Evolutionary conservation across 1,140 invertebrate genomes (phyloP).

Genomic region (Drepana arcuata): DNA sequence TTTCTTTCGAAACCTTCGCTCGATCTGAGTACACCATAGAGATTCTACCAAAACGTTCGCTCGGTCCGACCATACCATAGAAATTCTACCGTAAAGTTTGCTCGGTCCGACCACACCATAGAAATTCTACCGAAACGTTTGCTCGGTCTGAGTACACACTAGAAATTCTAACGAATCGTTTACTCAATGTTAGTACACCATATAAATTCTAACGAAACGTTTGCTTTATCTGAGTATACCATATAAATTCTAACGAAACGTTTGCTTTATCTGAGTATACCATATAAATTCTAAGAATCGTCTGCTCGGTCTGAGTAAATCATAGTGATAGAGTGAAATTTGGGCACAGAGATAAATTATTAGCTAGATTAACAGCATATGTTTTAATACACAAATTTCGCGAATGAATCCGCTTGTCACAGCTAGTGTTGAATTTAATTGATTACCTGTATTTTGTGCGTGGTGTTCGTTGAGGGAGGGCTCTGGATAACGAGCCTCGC

Average conservation of each 20-base stretch:
- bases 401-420: not conserved
- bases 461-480: conserved; percentile 48
- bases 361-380: not conserved
- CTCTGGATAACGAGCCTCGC: conserved; percentile 78
- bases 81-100: not conserved
- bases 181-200: too few relatives aligned
- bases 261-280: not conserved
- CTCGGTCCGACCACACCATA: not conserved
- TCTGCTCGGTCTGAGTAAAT: not conserved
- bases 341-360: not conserved
- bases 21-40: not conserved
- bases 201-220: not conserved
- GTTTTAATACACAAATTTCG: not conserved
- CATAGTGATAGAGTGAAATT: not conserved
- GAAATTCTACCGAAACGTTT: too few relatives aligned
- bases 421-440: conserved; percentile 13
- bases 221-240: not conserved
- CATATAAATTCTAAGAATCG: not conserved
- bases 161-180: too few relatives aligned
- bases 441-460: conserved; percentile 22
- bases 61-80: not conserved
- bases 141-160: not conserved
- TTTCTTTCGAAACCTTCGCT: not conserved
- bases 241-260: not conserved
- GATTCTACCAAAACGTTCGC: not conserved